A percentile compares a stretch with the other conserved stretches of the same genome.
phyloP scores from a whole-genome alignment of 37 sponge, comb jelly and placozoan species.

The Hormiphora californensis region DNA sequence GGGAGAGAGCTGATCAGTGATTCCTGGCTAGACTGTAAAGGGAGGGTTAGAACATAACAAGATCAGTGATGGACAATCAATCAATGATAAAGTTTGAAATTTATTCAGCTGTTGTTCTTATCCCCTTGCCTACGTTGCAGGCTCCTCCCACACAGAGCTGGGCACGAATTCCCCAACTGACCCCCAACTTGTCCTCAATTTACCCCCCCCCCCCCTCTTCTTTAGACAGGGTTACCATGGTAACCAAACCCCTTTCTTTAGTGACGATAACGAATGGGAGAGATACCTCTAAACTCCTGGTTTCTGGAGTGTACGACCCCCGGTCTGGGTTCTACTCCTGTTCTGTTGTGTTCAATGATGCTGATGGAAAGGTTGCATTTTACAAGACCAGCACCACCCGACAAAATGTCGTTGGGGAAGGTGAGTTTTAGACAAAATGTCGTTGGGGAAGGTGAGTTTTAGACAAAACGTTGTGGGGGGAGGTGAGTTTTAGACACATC shows the following conservation, averaged over 20 bases:
- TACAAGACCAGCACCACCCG: not conserved
- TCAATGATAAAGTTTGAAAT: no score
- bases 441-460: not conserved
- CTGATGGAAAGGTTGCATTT: not conserved
- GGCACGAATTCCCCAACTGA: not conserved
- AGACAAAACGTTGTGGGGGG: not conserved
- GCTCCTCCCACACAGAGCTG: not conserved
- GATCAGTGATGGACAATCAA: no score
- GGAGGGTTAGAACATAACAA: no score
- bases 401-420: not conserved
- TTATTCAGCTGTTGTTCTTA: no score
- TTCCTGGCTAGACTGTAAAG: not conserved
- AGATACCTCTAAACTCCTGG: not conserved
- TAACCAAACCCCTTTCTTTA: no score
- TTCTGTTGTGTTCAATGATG: not conserved
- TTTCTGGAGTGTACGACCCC: not conserved
- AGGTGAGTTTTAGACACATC: not conserved
- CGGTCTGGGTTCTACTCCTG: not conserved
- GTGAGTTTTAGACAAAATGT: not conserved
- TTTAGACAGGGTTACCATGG: no score
- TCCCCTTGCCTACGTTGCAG: not conserved
- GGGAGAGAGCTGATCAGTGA: not conserved
- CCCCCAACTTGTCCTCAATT: no score
- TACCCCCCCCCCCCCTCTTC: no score
- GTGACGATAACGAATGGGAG: not conserved